phyloP scores from a whole-genome alignment of 1,140 invertebrate species.

The Thereuonema tuberculata region DNA sequence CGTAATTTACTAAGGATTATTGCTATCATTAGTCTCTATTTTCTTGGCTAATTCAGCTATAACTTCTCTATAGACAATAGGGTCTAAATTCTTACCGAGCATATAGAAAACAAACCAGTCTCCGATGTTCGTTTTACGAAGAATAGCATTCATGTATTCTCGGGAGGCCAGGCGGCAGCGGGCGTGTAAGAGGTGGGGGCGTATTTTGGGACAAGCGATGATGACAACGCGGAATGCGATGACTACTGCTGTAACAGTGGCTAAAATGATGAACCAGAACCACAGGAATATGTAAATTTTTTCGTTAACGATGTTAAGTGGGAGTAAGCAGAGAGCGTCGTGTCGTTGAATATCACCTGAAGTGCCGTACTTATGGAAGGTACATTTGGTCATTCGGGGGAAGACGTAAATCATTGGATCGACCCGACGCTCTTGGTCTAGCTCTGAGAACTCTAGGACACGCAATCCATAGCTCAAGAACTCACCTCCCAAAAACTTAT shows the following conservation, averaged over 20 bases:
- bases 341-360: conserved; percentile 65
- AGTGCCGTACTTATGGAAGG: conserved; percentile 78
- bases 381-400: conserved; percentile 62
- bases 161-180: conserved; percentile 53
- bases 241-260: conserved; percentile 45
- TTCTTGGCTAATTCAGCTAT: conserved; percentile 56
- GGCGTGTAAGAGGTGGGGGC: conserved; percentile 57
- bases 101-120: conserved; percentile 88
- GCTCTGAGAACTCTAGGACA: conserved; percentile 46
- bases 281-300: conserved; percentile 86
- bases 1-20: no score
- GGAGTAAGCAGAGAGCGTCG: conserved; percentile 76
- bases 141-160: conserved; percentile 48
- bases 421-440: conserved; percentile 23
- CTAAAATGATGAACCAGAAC: conserved; percentile 57
- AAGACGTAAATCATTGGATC: conserved; percentile 30
- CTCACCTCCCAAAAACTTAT: conserved; percentile 34
- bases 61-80: conserved; percentile 62
- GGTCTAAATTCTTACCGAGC: conserved; percentile 73
- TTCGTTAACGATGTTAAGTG: conserved; percentile 84
- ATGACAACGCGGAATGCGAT: conserved; percentile 50
- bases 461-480: conserved; percentile 58
- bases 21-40: conserved; percentile 24
- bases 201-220: conserved; percentile 52
- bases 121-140: conserved; percentile 58